A percentile compares a stretch with the other conserved stretches of the same genome.
Conservation (phyloP, 2,113 vertebrate species). For the Anguilla japonica region DNA sequence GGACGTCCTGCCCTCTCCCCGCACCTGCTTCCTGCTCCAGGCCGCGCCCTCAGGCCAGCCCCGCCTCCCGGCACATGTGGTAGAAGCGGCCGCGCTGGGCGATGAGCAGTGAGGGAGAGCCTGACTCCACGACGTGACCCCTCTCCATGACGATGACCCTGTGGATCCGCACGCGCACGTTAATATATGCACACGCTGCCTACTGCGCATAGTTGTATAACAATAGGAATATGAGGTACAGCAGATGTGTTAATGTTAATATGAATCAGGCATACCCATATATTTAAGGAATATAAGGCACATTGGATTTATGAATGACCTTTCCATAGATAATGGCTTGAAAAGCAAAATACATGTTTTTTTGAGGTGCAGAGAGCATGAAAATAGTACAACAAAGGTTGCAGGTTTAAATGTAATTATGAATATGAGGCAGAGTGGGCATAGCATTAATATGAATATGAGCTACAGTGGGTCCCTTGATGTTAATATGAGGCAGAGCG, state of each 20-base stretch:
- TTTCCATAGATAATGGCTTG: too few relatives aligned
- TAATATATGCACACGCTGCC: neutral
- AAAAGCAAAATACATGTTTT: too few relatives aligned
- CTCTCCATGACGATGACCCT: conserved; percentile 85
- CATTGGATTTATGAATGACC: too few relatives aligned
- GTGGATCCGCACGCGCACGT: conserved; percentile 19
- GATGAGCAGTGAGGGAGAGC: conserved; percentile 71
- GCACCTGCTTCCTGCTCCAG: neutral
- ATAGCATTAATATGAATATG: too few relatives aligned
- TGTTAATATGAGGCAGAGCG: neutral
- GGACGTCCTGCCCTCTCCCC: neutral
- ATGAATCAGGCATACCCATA: too few relatives aligned
- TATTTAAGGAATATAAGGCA: too few relatives aligned
- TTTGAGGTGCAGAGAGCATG: neutral
- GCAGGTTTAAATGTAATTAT: neutral
- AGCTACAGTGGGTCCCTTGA: too few relatives aligned
- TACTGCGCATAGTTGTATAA: too few relatives aligned
- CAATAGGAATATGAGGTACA: too few relatives aligned
- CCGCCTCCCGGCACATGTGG: conserved; percentile 76
- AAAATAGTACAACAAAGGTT: too few relatives aligned
- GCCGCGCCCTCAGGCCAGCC: conserved; percentile 62
- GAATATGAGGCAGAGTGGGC: neutral
- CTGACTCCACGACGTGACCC: conserved; percentile 75
- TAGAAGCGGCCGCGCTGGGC: conserved; percentile 77
- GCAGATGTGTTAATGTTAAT: too few relatives aligned